Percentiles rank a stretch among this genome's conserved stretches.
phyloP scores from a whole-genome alignment of 2,797 vertebrate species.

The Austrolebias charrua region DNA sequence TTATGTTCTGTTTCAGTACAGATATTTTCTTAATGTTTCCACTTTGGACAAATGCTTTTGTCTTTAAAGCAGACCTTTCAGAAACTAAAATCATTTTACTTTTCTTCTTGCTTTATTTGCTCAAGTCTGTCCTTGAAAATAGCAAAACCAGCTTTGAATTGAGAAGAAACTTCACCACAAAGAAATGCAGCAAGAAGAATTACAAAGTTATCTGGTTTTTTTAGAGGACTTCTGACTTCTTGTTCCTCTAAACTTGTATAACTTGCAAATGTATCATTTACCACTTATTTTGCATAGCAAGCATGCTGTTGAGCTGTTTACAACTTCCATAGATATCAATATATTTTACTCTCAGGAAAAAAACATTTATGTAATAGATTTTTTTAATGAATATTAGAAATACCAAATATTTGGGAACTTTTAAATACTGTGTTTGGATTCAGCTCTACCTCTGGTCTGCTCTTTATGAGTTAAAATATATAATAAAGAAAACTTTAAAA shows the following conservation, averaged over 20 bases:
- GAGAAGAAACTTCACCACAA: background rate
- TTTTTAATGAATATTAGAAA: background rate
- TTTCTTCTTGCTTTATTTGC: too few species aligned
- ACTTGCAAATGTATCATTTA: background rate
- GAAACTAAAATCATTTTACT: too few species aligned
- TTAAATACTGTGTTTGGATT: background rate
- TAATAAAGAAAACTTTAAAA: slow-evolving; percentile 10
- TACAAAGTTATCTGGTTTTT: background rate
- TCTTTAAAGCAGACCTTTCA: too few species aligned
- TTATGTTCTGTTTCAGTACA: too few species aligned
- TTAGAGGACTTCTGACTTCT: background rate
- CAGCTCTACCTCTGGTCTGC: background rate
- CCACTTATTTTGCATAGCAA: too few species aligned
- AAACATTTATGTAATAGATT: background rate
- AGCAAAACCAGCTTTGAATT: too few species aligned
- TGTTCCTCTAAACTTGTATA: background rate
- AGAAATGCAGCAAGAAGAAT: background rate
- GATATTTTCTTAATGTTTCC: too few species aligned
- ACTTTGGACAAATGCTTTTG: too few species aligned
- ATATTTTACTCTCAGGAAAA: background rate
- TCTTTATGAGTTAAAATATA: background rate
- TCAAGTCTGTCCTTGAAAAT: too few species aligned
- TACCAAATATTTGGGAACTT: background rate
- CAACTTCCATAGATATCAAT: too few species aligned
- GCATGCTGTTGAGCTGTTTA: background rate